These are phyloP conservation scores for Tenebrio molitor DNA, from an alignment of 1,140 invertebrate genomes.

Conservation along the genomic window DNA sequence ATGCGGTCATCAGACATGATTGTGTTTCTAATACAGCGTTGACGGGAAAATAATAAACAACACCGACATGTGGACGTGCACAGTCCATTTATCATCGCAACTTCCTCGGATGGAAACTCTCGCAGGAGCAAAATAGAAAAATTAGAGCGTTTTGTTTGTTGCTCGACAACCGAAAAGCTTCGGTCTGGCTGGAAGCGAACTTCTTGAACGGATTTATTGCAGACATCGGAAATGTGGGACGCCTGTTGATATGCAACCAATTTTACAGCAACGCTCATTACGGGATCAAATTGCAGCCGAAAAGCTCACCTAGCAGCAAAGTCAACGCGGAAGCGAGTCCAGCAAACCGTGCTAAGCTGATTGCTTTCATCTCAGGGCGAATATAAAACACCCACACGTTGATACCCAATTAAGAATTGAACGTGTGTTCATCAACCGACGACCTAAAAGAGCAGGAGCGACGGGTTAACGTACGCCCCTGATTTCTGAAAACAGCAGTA, in stretches of 20 bases:
- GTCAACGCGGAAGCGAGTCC: slow-evolving; percentile 7
- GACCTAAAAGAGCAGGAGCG: not conserved
- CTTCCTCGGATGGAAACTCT: too few species aligned
- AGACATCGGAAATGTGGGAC: not conserved
- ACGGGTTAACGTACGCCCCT: slow-evolving; percentile 27
- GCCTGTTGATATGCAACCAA: slow-evolving; percentile 14
- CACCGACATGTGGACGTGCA: too few species aligned
- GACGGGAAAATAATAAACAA: too few species aligned
- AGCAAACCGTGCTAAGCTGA: slow-evolving; percentile 12
- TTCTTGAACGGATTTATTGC: too few species aligned
- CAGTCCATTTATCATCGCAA: too few species aligned
- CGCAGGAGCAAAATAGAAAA: too few species aligned
- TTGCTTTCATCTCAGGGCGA: slow-evolving; percentile 1
- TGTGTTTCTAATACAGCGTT: too few species aligned
- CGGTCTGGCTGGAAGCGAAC: too few species aligned
- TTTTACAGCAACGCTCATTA: slow-evolving; percentile 12
- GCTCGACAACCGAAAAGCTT: too few species aligned
- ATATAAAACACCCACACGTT: slow-evolving; percentile 12
- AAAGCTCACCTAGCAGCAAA: slow-evolving; percentile 7
- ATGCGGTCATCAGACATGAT: too few species aligned
- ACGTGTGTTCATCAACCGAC: not conserved
- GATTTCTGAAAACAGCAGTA: slow-evolving; percentile 18
- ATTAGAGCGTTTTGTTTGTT: too few species aligned
- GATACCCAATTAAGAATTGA: slow-evolving; percentile 9
- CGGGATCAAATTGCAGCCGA: slow-evolving; percentile 4